These are phyloP conservation scores for Pseudochaenichthys georgianus DNA, from an alignment of 2,797 vertebrate genomes.

Conservation along the genomic window DNA sequence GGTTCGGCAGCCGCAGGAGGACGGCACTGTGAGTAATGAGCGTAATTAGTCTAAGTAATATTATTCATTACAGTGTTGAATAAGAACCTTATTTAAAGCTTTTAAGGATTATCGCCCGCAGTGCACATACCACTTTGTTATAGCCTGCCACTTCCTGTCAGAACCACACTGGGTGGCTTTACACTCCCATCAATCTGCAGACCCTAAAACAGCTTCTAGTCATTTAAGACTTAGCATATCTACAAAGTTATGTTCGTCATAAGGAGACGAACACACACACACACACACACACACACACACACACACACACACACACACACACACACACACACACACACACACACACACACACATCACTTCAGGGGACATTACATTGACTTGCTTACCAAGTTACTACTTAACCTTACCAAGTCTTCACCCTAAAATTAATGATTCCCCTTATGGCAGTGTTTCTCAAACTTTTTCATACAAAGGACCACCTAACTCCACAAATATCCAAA, in stretches of 20 bases:
- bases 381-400: too few relatives aligned
- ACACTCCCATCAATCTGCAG: too few relatives aligned
- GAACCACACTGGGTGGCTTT: too few relatives aligned
- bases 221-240: conserved; percentile 1
- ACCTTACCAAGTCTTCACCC: too few relatives aligned
- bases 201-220: too few relatives aligned
- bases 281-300: neutral
- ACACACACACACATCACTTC: too few relatives aligned
- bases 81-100: conserved; percentile 42
- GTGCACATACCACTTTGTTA: fast-evolving
- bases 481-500: too few relatives aligned
- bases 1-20: conserved; percentile 4
- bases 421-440: too few relatives aligned
- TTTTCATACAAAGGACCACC: too few relatives aligned
- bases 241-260: neutral
- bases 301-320: neutral
- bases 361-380: too few relatives aligned
- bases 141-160: neutral
- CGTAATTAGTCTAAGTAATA: conserved; percentile 40
- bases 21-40: conserved; percentile 43
- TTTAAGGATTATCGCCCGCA: conserved; percentile 16
- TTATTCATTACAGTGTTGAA: conserved; percentile 28
- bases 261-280: neutral
- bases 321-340: too few relatives aligned
- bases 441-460: too few relatives aligned